Evolutionary conservation across 2,113 vertebrate species (phyloP).

Genomic region (Miniopterus natalensis): DNA sequence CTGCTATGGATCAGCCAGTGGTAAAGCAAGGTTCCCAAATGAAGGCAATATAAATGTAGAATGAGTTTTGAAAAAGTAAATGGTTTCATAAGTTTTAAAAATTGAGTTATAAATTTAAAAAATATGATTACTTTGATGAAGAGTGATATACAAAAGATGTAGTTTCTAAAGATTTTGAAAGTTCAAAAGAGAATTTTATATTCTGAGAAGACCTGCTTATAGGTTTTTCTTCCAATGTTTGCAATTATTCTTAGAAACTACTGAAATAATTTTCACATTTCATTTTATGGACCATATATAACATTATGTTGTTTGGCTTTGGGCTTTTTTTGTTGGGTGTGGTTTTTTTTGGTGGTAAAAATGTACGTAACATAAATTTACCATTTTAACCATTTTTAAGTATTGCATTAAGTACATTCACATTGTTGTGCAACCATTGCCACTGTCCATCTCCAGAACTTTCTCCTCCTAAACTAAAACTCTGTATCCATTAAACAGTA

Average conservation of each 20-base stretch:
- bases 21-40: background rate
- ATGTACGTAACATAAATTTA: background rate
- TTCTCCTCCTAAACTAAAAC: background rate
- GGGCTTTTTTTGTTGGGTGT: background rate
- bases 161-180: slow-evolving; percentile 33
- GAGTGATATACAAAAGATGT: background rate
- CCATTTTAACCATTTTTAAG: slow-evolving; percentile 16
- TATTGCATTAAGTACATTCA: background rate
- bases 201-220: background rate
- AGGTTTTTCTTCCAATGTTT: slow-evolving; percentile 44
- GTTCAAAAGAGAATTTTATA: slow-evolving; percentile 37
- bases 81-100: slow-evolving; percentile 40
- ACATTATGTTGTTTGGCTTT: background rate
- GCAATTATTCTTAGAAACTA: slow-evolving; percentile 30
- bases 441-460: background rate
- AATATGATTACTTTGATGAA: background rate
- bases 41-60: background rate
- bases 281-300: background rate
- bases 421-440: background rate
- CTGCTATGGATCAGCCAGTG: background rate
- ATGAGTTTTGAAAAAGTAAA: slow-evolving; percentile 23
- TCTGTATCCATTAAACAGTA: background rate
- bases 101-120: slow-evolving; percentile 21
- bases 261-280: slow-evolving; percentile 15
- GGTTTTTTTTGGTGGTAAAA: background rate